phyloP scores from a whole-genome alignment of 2,888 invertebrate genomes.

The Lasioglossum pauxillum region DNA sequence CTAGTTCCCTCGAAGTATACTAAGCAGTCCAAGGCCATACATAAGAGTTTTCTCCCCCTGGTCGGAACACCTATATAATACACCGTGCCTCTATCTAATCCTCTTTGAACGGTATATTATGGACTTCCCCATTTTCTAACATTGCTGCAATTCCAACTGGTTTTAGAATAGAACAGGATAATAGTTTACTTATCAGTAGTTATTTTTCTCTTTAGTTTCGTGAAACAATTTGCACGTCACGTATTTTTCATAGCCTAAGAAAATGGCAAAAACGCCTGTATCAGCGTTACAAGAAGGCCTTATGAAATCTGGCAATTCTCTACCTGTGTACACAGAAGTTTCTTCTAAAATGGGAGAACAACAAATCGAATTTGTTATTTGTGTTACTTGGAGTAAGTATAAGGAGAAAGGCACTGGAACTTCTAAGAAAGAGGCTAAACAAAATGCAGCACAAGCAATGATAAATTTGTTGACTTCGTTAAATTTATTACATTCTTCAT shows the following conservation, averaged over 20 bases:
- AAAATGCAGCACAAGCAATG: constrained; percentile 56
- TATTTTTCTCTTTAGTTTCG: no score
- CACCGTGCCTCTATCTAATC: no score
- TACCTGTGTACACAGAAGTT: constrained; percentile 31
- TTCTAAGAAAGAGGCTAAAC: constrained; percentile 59
- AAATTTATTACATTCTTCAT: neutral
- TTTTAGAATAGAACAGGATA: no score
- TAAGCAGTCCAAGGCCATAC: no score
- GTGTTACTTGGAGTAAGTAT: constrained; percentile 30
- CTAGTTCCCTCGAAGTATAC: no score
- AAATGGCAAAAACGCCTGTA: constrained; percentile 41
- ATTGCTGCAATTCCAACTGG: no score
- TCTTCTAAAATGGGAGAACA: accelerated
- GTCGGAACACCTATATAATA: no score
- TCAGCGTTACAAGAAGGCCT: constrained; percentile 32
- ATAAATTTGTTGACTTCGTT: constrained; percentile 18
- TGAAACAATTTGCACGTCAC: neutral
- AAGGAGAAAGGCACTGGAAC: constrained; percentile 12
- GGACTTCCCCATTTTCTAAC: no score
- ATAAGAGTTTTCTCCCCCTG: no score
- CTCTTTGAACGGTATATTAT: no score
- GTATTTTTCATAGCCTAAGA: neutral
- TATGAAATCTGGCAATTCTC: neutral
- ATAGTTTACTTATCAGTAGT: no score
- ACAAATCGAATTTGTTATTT: constrained; percentile 19